Base-by-base conservation (phyloP, 1,140 invertebrate species). In the Eupristina koningsbergeri region DNA sequence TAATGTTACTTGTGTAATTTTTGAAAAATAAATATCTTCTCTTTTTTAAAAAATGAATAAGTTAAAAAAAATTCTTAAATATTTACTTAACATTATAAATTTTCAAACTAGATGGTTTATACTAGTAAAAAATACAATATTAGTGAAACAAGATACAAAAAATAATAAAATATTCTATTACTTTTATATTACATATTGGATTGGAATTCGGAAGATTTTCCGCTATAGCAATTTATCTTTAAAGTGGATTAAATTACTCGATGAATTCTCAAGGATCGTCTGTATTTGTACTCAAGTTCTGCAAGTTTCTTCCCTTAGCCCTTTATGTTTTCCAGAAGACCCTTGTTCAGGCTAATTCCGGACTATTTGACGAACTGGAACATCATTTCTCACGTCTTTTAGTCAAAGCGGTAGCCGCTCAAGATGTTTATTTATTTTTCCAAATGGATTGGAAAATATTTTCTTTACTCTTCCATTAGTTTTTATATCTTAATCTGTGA, bases 261-360 rank as follows among this genome's bases (percentile, higher is more conserved):
- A 80, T 58, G 39, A 31, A 26, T 6, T 7, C 41, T 76, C 36
- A 17, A 50, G 73, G 77, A 78, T 83, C 78, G 77, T 81, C 80
- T 83, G 83, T 83, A 69, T 86, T 84, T 83, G 76, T 63, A 36
- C 50, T 29, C 34, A 76, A 29, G 81, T 77, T 22, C 8, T 39
- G 3, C 36, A 17, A 79, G 80, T 84, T 83, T 84, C 73, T 79
- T 84, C 86, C 64, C 74, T n/a, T 58, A 63, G 73, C 77, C 84
- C 61, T 58, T 74, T 58, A 69, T 78, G 79, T 87, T 83, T 87
- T 74, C 75, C 82, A 82, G 82, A 71, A 58, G 75, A 31, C 81
- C 74, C 83, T 80, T 85, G 86, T 84, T 84, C 80, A 83, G 77
- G 85, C 85, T 87, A 86, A 87, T 87, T 86, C 86, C 41, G 53